Base-by-base conservation (phyloP, 1,140 invertebrate species). In the Vollenhovia emeryi region DNA sequence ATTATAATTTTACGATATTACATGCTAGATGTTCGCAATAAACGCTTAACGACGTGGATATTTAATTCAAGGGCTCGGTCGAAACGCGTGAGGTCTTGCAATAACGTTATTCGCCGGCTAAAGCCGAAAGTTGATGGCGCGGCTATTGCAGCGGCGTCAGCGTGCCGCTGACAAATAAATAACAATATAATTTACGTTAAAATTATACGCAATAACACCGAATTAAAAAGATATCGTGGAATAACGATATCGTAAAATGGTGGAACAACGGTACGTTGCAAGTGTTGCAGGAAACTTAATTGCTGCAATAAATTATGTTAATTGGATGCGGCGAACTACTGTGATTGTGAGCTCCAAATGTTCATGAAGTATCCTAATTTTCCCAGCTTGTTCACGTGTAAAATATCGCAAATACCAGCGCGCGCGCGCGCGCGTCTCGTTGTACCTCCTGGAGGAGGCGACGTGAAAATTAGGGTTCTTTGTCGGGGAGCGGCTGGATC, bases 221-320 rank as follows among this genome's bases (percentile, higher is more conserved):
- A 48, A 21, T 50, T 30, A 33, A 30, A 71, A 71, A 48, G 24
- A 13, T 30, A 48, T 33, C 15, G n/a, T 11, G 24, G n/a, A 27
- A 71, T 30, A n/a, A 7, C 50, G 33, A 21, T 40, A 57, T 57
- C 33, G 45, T 30, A 13, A 24, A 68, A 68, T 21, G n/a, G 21
- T 27, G 9, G 6, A 68, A 40, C 45, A 55, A n/a, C 11, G 8
- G 33, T 50, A 57, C 11, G 40, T 8, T 45, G 24, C 30, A 57
- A 24, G 3, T 52, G 75, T 66, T 66, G 21, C 24, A 9, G 33
- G 33, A 64, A n/a, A 50, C 66, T 57, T 71, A 82, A 82, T 57
- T 57, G 45, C 48, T 40, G 40, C 30, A 57, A 82, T 82, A 45
- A 82, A 71, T 82, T 73, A 45, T 57, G 50, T 82, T 73, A 82